Conservation (phyloP, 2,797 vertebrate genomes). For the Anableps anableps region DNA sequence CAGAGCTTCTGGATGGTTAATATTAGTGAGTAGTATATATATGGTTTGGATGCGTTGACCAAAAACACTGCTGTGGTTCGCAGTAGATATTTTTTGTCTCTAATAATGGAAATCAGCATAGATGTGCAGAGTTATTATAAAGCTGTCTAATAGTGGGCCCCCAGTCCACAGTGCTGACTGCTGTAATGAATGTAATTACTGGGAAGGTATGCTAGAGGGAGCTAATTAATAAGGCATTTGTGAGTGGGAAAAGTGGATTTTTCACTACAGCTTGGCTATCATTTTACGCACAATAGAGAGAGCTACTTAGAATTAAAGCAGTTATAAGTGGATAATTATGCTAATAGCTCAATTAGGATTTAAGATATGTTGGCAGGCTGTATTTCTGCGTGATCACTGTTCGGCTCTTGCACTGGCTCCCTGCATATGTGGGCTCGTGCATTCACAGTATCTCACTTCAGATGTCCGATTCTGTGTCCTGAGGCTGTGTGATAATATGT, state of each 20-base stretch:
- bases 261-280: slow-evolving; percentile 76
- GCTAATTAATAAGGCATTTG: slow-evolving; percentile 83
- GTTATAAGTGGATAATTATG: slow-evolving; percentile 79
- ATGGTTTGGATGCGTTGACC: slow-evolving; percentile 26
- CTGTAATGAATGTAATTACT: slow-evolving; percentile 74
- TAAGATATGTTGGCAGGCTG: slow-evolving; percentile 74
- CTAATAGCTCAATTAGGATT: slow-evolving; percentile 78
- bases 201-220: slow-evolving; percentile 80
- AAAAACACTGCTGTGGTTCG: slow-evolving; percentile 9
- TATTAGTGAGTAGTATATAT: slow-evolving; percentile 30
- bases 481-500: slow-evolving; percentile 43
- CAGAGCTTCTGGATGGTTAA: slow-evolving; percentile 52
- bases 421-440: slow-evolving; percentile 53
- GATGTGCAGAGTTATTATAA: slow-evolving; percentile 56
- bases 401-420: slow-evolving; percentile 49
- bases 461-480: slow-evolving; percentile 64
- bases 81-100: not conserved
- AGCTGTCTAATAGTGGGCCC: slow-evolving; percentile 56
- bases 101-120: slow-evolving; percentile 33
- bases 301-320: slow-evolving; percentile 78
- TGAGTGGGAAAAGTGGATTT: slow-evolving; percentile 73
- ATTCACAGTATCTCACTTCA: slow-evolving; percentile 54
- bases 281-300: slow-evolving; percentile 79
- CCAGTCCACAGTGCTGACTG: slow-evolving; percentile 39
- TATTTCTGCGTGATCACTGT: slow-evolving; percentile 64